Percentiles rank a stretch among this genome's conserved stretches.
These are phyloP conservation scores for Paratrypauchen microcephalus DNA, from an alignment of 2,797 vertebrate species.

Conservation along the genomic window DNA sequence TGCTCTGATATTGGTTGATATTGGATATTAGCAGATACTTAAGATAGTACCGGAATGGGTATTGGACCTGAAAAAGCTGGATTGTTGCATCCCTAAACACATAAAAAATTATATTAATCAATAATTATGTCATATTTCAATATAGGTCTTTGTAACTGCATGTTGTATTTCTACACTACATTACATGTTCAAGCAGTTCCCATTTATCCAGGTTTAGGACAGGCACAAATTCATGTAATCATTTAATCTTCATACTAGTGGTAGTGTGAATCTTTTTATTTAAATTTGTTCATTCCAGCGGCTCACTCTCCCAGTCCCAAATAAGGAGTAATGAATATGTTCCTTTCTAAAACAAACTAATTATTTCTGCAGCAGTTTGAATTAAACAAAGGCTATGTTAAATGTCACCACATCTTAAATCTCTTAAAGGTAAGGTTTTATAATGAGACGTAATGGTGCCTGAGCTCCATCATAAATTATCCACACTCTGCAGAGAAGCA, in stretches of 20 bases:
- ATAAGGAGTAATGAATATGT: conserved; percentile 41
- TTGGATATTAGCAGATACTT: no score
- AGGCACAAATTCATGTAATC: background rate
- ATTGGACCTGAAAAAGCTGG: no score
- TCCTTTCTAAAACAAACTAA: conserved; percentile 31
- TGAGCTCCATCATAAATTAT: conserved; percentile 42
- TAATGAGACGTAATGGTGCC: conserved; percentile 52
- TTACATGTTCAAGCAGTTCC: no score
- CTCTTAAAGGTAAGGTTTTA: conserved; percentile 45
- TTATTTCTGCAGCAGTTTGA: conserved; percentile 21
- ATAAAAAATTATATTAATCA: no score
- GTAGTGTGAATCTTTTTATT: background rate
- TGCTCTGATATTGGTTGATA: no score
- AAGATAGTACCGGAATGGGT: no score
- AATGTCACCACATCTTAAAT: conserved; percentile 42
- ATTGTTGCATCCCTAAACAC: no score
- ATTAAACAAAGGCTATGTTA: conserved; percentile 60
- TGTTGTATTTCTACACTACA: no score
- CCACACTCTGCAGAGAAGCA: background rate
- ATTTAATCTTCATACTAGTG: background rate
- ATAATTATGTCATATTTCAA: no score
- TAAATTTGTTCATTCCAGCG: background rate
- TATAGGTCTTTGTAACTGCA: no score
- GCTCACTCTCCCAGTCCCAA: conserved; percentile 3
- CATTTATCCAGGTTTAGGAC: no score